A percentile compares a stretch with the other conserved stretches of the same genome.
Evolutionary conservation across 2,888 invertebrate genomes (phyloP).

Genomic region (Caenorhabditis doughertyi): DNA sequence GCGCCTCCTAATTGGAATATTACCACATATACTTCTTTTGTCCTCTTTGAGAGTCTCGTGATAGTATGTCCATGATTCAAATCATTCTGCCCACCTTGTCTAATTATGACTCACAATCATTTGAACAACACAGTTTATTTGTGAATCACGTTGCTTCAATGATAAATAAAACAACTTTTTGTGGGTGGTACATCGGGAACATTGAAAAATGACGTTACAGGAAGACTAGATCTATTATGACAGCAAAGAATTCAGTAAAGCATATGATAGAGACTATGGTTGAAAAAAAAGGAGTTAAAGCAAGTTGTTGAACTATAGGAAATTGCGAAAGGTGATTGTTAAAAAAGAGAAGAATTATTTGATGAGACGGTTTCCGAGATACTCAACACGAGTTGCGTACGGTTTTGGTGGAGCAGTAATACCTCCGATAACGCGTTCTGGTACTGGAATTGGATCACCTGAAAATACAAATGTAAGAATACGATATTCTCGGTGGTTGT

Average conservation of each 20-base stretch:
- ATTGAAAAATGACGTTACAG: neutral
- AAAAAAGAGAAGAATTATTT: neutral
- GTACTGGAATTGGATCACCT: slow-evolving; percentile 57
- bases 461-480: slow-evolving; percentile 4
- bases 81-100: too few relatives aligned
- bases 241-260: slow-evolving; percentile 2
- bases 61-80: too few relatives aligned
- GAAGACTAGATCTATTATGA: neutral
- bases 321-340: neutral
- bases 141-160: too few relatives aligned
- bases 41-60: too few relatives aligned
- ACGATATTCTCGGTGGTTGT: neutral
- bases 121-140: too few relatives aligned
- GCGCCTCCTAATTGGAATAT: too few relatives aligned
- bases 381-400: slow-evolving; percentile 51
- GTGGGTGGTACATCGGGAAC: neutral
- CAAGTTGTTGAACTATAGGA: neutral
- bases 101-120: too few relatives aligned
- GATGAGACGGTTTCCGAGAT: slow-evolving; percentile 29
- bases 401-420: slow-evolving; percentile 62
- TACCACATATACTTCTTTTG: too few relatives aligned
- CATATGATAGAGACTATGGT: neutral
- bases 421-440: slow-evolving; percentile 57
- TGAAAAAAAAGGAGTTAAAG: neutral
- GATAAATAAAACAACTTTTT: neutral